phyloP scores from a whole-genome alignment of 1,140 invertebrate genomes.

The Pseudomyrmex pallidus region DNA sequence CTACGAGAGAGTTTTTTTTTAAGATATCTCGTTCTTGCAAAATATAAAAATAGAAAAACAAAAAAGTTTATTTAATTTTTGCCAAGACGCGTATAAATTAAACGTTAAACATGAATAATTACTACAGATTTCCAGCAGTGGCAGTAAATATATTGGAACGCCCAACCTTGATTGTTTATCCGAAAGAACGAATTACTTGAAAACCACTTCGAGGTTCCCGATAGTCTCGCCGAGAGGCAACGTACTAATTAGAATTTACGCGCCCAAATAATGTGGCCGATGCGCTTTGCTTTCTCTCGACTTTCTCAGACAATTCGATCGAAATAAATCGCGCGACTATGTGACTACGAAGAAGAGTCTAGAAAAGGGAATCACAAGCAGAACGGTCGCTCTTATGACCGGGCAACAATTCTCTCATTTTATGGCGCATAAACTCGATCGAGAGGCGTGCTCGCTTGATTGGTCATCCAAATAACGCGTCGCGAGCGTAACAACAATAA shows the following conservation, averaged over 20 bases:
- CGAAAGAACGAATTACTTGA: background rate
- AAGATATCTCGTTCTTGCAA: too few species aligned
- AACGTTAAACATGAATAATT: too few species aligned
- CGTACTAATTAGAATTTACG: constrained; percentile 39
- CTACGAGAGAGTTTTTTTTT: too few species aligned
- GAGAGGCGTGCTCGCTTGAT: constrained; percentile 68
- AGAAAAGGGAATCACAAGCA: background rate
- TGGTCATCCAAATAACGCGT: constrained; percentile 69
- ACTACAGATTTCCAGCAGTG: too few species aligned
- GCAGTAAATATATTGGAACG: too few species aligned
- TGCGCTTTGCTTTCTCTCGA: background rate
- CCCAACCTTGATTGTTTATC: constrained; percentile 16
- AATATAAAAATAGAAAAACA: too few species aligned
- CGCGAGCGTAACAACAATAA: constrained; percentile 66
- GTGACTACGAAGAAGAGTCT: background rate
- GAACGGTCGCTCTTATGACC: constrained; percentile 10
- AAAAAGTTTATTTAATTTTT: too few species aligned
- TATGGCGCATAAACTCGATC: constrained; percentile 75
- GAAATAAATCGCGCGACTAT: constrained; percentile 25
- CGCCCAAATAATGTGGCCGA: background rate
- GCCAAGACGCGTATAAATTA: too few species aligned
- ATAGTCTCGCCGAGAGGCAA: background rate
- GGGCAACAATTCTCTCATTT: constrained; percentile 69
- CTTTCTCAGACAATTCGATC: constrained; percentile 12
- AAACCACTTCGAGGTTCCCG: background rate